These are phyloP conservation scores for Cyprinella venusta DNA, from an alignment of 2,797 vertebrate genomes.

Conservation along the genomic window DNA sequence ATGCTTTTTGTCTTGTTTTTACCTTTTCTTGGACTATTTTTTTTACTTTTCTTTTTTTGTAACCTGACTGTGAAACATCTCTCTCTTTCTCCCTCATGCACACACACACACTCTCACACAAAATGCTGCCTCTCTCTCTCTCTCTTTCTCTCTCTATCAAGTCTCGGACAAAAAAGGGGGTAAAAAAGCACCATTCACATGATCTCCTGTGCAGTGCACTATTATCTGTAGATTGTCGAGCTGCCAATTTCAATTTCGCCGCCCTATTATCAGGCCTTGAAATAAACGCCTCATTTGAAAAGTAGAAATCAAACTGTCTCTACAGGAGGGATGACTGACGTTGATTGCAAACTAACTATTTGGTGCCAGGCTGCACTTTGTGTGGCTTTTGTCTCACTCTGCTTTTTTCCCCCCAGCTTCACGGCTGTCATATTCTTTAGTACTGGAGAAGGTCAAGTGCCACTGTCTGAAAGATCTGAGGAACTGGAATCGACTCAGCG, in stretches of 20 bases:
- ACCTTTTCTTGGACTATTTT: slow-evolving; percentile 65
- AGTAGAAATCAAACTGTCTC: slow-evolving; percentile 87
- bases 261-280: slow-evolving; percentile 80
- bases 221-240: slow-evolving; percentile 81
- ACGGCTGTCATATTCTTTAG: slow-evolving; percentile 87
- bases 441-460: slow-evolving; percentile 82
- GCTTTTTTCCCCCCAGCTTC: slow-evolving; percentile 68
- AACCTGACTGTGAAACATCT: slow-evolving; percentile 41
- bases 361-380: slow-evolving; percentile 82
- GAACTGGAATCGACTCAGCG: slow-evolving; percentile 61
- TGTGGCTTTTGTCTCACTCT: slow-evolving; percentile 81
- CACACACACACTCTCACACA: slow-evolving; percentile 8
- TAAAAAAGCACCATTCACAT: slow-evolving; percentile 78
- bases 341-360: slow-evolving; percentile 87
- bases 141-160: slow-evolving; percentile 63
- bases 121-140: slow-evolving; percentile 15
- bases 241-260: slow-evolving; percentile 83
- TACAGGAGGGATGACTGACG: slow-evolving; percentile 80
- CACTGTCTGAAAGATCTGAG: slow-evolving; percentile 81
- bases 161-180: slow-evolving; percentile 67
- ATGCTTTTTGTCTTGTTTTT: slow-evolving; percentile 64
- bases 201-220: slow-evolving; percentile 75
- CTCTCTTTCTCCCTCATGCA: not conserved
- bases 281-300: slow-evolving; percentile 85
- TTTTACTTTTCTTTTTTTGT: slow-evolving; percentile 58